These are phyloP conservation scores for Piprites chloris DNA, from an alignment of 2,113 vertebrate genomes.

Conservation along the genomic window DNA sequence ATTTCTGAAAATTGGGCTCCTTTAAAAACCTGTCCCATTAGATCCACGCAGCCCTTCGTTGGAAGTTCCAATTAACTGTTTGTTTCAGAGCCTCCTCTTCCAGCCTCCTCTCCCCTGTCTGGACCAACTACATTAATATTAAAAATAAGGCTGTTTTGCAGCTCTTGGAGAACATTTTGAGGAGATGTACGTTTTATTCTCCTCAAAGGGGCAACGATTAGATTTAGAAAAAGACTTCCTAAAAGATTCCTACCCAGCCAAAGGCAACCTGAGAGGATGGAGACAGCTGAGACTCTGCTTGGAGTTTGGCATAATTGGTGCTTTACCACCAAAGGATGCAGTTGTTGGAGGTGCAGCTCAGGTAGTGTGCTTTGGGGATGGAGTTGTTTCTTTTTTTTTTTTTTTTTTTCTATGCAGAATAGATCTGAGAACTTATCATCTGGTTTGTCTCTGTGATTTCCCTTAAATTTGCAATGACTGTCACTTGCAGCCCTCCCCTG, in stretches of 20 bases:
- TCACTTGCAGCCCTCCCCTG: neutral
- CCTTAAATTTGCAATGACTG: neutral
- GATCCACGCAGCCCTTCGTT: neutral
- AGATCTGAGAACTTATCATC: rapidly evolving
- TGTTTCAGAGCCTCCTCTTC: slow-evolving; percentile 11
- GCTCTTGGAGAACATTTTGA: neutral
- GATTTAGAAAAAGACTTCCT: neutral
- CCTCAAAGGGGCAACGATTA: neutral
- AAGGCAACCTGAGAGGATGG: neutral
- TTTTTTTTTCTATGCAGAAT: neutral
- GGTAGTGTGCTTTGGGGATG: neutral
- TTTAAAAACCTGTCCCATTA: slow-evolving; percentile 26
- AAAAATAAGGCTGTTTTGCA: neutral
- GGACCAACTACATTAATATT: neutral
- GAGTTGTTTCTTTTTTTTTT: neutral
- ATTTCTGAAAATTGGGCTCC: slow-evolving; percentile 57
- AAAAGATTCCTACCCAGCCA: neutral
- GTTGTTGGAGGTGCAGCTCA: neutral
- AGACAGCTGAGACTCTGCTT: neutral
- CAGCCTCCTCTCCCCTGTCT: neutral
- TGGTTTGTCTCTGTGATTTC: neutral
- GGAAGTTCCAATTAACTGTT: slow-evolving; percentile 23
- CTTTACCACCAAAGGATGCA: neutral
- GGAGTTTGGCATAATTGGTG: neutral
- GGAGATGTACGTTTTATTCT: neutral